Evolutionary conservation across 2,797 vertebrate genomes (phyloP), one percentile per base, ranked within the genome.

Genomic region (Leucoraja ocellata): DNA sequence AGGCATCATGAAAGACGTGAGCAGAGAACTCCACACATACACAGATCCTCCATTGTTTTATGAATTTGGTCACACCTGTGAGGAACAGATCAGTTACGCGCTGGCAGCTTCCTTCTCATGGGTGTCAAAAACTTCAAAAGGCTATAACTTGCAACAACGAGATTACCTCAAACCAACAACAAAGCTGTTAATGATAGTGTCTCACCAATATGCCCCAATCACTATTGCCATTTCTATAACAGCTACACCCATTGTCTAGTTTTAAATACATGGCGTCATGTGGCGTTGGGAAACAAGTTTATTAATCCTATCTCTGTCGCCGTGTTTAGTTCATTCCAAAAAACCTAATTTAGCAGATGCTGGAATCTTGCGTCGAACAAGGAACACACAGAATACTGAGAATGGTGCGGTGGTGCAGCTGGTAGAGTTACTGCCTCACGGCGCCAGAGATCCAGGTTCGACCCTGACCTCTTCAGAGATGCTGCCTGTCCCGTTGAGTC

Each of bases 71-170:
- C 61, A 88, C 84, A 88, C 84, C 84, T 88, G 84, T 68, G 63
- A n/a, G n/a, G n/a, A 88, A 68, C 36, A 46, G 63, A 88, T 88
- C 84, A 68, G 18, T 88, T 63, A 88, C 84, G 16, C n/a, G 23
- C 28, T 21, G 28, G 28, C 25, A 28, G n/a, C n/a, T 88, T 88
- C 65, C 61, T 36, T 88, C 36, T 88, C 84, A 88, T 1, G 7
- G 63, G 63, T 68, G 84, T 68, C 84, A 68, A 36, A 88, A 88
- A 21, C 63, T 68, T 88, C 84, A 68, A 88, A 68, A 88, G 84
- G 10, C 32, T 63, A 32, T 65, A 86, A 32, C 13, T 68, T 68
- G n/a, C 21, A 65, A 68, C 84, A 68, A 68, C 63, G 61, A 9
- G 84, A 68, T 88, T 88, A 18, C 36, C 61, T 36, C 32, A 88